These are phyloP conservation scores for Polietes domitor DNA, from an alignment of 2,888 invertebrate genomes.

Conservation along the genomic window DNA sequence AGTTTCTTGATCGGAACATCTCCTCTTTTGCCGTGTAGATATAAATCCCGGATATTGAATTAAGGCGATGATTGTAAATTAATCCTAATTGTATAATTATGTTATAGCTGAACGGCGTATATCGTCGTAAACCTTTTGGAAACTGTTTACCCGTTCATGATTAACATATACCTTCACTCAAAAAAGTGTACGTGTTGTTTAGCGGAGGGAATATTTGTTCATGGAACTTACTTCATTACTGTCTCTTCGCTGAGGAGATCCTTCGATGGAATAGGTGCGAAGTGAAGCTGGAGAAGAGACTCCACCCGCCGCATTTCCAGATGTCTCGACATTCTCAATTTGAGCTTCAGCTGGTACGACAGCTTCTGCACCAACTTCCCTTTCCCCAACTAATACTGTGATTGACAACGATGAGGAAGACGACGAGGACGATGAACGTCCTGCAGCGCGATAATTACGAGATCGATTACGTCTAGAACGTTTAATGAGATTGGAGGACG, in stretches of 20 bases:
- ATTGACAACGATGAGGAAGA: conserved; percentile 40
- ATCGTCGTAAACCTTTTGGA: too few relatives aligned
- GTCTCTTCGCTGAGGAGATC: not conserved
- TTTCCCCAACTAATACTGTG: conserved; percentile 21
- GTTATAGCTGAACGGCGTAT: too few relatives aligned
- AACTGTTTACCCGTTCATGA: too few relatives aligned
- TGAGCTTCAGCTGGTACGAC: not conserved
- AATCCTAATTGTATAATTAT: too few relatives aligned
- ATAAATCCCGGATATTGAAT: too few relatives aligned
- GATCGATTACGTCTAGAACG: conserved; percentile 58
- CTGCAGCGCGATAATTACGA: conserved; percentile 57
- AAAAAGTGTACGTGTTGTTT: too few relatives aligned
- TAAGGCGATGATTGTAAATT: too few relatives aligned
- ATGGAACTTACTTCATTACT: not conserved
- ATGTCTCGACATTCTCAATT: not conserved
- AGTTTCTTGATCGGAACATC: too few relatives aligned
- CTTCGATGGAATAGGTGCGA: conserved; percentile 9
- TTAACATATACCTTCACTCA: too few relatives aligned
- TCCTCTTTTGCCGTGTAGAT: too few relatives aligned
- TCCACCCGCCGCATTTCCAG: not conserved
- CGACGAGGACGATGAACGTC: conserved; percentile 50
- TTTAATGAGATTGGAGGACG: conserved; percentile 45
- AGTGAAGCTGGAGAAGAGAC: not conserved
- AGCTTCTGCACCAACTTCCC: not conserved
- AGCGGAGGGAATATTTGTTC: too few relatives aligned